Evolutionary conservation across 2,888 invertebrate genomes (phyloP), one percentile per base, ranked within the genome.

Genomic region (Athalia rosae): DNA sequence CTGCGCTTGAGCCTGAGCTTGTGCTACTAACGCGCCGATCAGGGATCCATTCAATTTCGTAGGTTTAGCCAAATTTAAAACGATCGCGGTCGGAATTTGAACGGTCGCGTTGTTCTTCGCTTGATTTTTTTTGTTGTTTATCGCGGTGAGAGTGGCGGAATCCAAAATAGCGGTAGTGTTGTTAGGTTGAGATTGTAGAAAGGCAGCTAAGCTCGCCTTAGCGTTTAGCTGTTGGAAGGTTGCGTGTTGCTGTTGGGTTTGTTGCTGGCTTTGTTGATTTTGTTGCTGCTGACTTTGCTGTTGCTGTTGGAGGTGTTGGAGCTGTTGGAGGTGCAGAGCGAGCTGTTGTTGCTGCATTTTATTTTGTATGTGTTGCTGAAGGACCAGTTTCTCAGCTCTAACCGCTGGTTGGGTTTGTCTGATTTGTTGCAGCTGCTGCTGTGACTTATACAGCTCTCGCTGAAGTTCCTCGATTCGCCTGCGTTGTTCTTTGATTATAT

Each of bases 381-480:
- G 91, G 15, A 92, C 91, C 82, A 92, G 87, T 79, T 92, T 92
- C 82, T 93, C 90, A 0, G 89, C 87, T 53, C 89, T 85, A 80
- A 93, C 91, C 56, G 92, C 91, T 47, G 93, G 93, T 79, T 94
- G 92, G 79, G 93, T 93, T 81, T 94, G 92, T n/a, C 90, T 89
- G 63, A 93, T 93, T 81, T 93, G 94, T 84, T 95, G 94, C 81
- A 96, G 88, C 86, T 96, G 95, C 83, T 95, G 93, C 79, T 96
- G 94, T 0, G 95, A 95, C 81, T 94, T 93, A 79, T 95, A 94
- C 82, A 96, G 87, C 85, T 96, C 95, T 3, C 96, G 91, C 88
- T 97, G 96, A 64, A 98, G 91, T 85, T 97, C 96, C 85, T 97
- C 96, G 83, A 98, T 98, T 89, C 95, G 95, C 76, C 95, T 93